Evolutionary conservation across 2,113 vertebrate genomes (phyloP).

Genomic region (Salminus brasiliensis): DNA sequence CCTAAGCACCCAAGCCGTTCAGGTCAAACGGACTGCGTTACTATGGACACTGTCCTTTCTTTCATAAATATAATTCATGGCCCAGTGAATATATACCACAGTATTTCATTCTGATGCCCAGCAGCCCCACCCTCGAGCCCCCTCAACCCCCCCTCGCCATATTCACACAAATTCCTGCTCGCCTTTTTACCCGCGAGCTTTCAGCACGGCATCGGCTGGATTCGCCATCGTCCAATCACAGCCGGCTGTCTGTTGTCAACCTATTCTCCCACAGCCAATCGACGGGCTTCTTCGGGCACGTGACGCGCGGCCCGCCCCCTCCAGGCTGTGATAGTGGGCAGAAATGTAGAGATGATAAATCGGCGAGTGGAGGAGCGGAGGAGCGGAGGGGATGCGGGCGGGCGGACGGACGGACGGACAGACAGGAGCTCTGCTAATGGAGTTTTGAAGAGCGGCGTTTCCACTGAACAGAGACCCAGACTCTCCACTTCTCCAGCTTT

Average conservation of each 20-base stretch:
- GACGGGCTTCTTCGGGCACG: constrained; percentile 56
- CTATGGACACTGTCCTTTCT: background rate
- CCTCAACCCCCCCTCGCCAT: constrained; percentile 33
- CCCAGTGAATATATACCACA: too few relatives aligned
- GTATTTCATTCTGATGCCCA: too few relatives aligned
- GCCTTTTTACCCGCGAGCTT: constrained; percentile 39
- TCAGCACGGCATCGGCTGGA: constrained; percentile 3
- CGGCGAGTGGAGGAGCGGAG: constrained; percentile 34
- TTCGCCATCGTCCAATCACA: constrained; percentile 63
- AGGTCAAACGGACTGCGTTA: background rate
- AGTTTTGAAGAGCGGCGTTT: background rate
- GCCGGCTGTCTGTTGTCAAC: constrained; percentile 58
- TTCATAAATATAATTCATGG: background rate
- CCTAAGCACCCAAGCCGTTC: background rate
- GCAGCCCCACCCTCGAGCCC: constrained; percentile 58
- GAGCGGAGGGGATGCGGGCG: constrained; percentile 16
- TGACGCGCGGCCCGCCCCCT: constrained; percentile 64
- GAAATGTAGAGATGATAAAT: constrained; percentile 9
- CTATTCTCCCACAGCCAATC: constrained; percentile 70
- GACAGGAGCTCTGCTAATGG: background rate
- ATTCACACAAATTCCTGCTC: constrained; percentile 56
- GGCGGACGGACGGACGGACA: background rate
- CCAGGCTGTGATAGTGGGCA: constrained; percentile 49
- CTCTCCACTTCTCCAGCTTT: too few relatives aligned
- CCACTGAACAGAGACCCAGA: background rate